Evolutionary conservation across 2,113 vertebrate species (phyloP).

Genomic region (Chaetura pelagica): DNA sequence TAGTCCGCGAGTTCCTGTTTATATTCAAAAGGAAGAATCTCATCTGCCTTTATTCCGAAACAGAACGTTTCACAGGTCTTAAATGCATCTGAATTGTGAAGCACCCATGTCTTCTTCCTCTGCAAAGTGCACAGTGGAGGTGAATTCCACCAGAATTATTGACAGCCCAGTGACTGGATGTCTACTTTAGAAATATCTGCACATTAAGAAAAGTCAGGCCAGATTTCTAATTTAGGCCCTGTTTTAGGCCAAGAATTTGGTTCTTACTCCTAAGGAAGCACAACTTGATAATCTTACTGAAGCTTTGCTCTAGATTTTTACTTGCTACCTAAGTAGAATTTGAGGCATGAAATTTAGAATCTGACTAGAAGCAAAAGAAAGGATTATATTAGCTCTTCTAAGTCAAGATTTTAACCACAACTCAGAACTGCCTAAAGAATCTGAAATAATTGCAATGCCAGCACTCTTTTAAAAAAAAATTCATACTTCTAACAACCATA

Average conservation of each 20-base stretch:
- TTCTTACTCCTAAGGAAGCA: not conserved
- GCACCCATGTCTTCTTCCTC: not conserved
- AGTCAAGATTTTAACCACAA: not conserved
- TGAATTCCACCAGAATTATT: not conserved
- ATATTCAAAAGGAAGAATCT: not conserved
- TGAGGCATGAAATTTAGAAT: not conserved
- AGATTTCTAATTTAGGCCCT: not conserved
- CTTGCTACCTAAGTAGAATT: not conserved
- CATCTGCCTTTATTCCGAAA: not conserved
- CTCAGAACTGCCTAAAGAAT: not conserved
- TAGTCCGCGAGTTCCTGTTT: not conserved
- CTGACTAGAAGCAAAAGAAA: not conserved
- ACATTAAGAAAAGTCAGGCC: not conserved
- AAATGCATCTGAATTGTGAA: not conserved
- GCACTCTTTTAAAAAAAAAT: not conserved
- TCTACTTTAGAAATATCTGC: not conserved
- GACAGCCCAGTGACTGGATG: not conserved
- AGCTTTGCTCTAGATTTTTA: not conserved
- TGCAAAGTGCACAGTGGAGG: not conserved
- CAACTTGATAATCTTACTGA: not conserved
- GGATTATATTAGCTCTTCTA: not conserved
- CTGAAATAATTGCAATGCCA: too few species aligned
- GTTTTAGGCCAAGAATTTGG: not conserved
- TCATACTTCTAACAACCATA: not conserved
- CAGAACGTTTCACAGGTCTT: not conserved